Base-by-base conservation (phyloP, 2,888 invertebrate genomes). In the Drosophila neutralis region DNA sequence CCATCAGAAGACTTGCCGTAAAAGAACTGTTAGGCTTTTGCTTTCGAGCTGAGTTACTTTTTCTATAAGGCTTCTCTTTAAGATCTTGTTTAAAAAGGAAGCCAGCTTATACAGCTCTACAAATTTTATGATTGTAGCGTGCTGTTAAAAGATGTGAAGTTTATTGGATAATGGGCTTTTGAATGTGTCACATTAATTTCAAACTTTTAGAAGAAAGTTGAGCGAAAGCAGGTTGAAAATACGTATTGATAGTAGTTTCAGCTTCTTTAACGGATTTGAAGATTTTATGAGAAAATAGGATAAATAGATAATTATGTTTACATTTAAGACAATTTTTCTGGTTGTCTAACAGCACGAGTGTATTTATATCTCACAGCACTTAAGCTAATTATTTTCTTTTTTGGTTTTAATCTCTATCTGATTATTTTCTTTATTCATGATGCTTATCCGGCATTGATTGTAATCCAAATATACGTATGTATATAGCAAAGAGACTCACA, bases 21-120 rank as follows among this genome's bases (percentile, higher is more conserved):
- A 51, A 29, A 52, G 42, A 48, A 53, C 48, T 63, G 18, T 51
- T 52, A 58, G 61, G 58, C 69, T 56, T 64, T 52, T 45, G 63
- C 21, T 48, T 35, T 42, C 58, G 51, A 56, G 52, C 62, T 49
- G 45, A 45, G 21, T 15, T 76, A 79, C 66, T 76, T 78, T 79
- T 76, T 79, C 69, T 64, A 74, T 78, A 68, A 78, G 70, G 38
- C 61, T 78, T 38, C 58, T 54, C 49, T 78, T 71, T 63, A 58
- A 48, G 54, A 56, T 49, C 33, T 42, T 57, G 15, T 35, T 72
- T 48, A 15, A 76, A 63, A 56, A 29, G 42, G 24, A 73, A 68
- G 21, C 53, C 48, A 56, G 57, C 49, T 71, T 76, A 24, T 56
- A 63, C 40, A 63, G 35, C 42, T 21, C n/a, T 51, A 57, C 60